Base-by-base conservation (phyloP, 2,113 vertebrate genomes). In the Chaetorhynchus papuensis region DNA sequence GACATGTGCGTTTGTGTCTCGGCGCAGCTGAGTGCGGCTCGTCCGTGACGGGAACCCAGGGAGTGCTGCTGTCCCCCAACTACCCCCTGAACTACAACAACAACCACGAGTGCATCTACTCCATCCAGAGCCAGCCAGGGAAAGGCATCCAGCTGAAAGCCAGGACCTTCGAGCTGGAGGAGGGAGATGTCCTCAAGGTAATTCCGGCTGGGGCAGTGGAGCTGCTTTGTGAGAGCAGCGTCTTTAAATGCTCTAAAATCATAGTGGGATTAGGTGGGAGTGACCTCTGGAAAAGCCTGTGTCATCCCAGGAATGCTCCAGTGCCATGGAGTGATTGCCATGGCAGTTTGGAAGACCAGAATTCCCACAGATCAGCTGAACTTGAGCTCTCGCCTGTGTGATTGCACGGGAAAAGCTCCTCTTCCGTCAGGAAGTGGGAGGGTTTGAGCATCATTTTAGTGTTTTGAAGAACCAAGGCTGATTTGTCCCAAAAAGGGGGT, bases 101-200 rank as follows among this genome's bases (percentile, higher is more conserved):
- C 98, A 98, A 99, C 98, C 99, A 99, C 2, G 99, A 99, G 95
- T 99, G 99, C 97, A 99, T 99, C 98, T 99, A 99, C 98, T 99
- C 99, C 96, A 99, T 99, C 98, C 99, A 99, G 98, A 99, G 99
- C 12, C 99, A 99, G 96, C 98, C 99, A 1, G 99, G 99, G 23
- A 99, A 99, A 94, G 99, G 99, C 35, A 99, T 99, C 96, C 99
- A 99, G 95, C 98, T 99, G 45, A 98, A 98, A 94, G 99, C 99
- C 79, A 98, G 98, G 72, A 98, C 99, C 35, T 99, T 99, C 60
- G 97, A 98, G 60, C 98, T 99, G 90, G 98, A 99, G 72, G 98
- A 98, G 30, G 99, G 99, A 52, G 99, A 99, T 95, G 83, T 99
- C 50, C 98, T 99, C 70, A 99, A 99, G 99, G 99, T 99, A 98